Percentiles rank a stretch among this genome's conserved stretches.
These are phyloP conservation scores for Meandrusa payeni DNA, from an alignment of 2,888 invertebrate species.

Conservation along the genomic window DNA sequence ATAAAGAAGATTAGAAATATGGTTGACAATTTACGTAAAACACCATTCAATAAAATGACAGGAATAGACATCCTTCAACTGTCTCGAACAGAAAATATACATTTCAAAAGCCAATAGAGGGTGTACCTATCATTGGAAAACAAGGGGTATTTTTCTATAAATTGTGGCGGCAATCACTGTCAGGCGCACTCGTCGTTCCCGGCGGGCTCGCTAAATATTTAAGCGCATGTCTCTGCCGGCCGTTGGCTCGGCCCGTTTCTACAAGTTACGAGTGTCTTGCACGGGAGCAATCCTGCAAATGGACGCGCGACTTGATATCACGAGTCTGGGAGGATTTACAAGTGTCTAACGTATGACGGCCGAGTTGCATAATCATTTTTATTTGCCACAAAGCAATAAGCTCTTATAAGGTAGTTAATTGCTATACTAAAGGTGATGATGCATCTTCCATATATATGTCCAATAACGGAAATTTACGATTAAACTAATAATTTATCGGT, in stretches of 20 bases:
- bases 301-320: conserved; percentile 15
- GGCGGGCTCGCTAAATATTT: conserved; percentile 54
- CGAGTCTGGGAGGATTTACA: conserved; percentile 2
- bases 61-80: conserved; percentile 2
- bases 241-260: conserved; percentile 30
- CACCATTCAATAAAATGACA: not conserved
- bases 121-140: conserved; percentile 26
- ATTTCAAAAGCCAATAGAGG: conserved; percentile 19
- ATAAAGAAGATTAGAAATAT: too few species aligned
- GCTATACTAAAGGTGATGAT: too few species aligned
- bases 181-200: conserved; percentile 46
- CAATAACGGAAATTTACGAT: too few species aligned
- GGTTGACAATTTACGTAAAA: too few species aligned
- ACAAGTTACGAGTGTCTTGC: conserved; percentile 26
- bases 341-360: too few species aligned
- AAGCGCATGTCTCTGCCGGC: conserved; percentile 45
- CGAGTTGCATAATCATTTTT: too few species aligned
- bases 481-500: too few species aligned
- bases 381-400: too few species aligned
- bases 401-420: too few species aligned
- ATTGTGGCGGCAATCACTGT: conserved; percentile 60
- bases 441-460: too few species aligned
- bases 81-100: conserved; percentile 16
- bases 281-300: conserved; percentile 19
- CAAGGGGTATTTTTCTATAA: conserved; percentile 37